Evolutionary conservation across 2,113 vertebrate genomes (phyloP).

Genomic region (Lophotis ruficrista): DNA sequence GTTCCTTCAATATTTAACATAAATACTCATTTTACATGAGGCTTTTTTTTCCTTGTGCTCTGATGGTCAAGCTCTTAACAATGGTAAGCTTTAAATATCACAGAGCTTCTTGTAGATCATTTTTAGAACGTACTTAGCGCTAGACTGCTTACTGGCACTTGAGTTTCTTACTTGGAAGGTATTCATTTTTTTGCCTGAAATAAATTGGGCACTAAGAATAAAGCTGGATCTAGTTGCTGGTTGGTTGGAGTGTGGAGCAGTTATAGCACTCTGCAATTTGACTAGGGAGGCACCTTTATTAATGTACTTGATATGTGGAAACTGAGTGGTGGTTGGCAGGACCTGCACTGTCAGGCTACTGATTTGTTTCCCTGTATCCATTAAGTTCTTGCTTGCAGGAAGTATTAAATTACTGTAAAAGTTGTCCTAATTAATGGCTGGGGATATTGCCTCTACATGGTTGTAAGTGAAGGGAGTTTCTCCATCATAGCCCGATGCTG

Average conservation of each 20-base stretch:
- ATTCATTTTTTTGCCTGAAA: neutral
- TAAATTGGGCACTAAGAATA: neutral
- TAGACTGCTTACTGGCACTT: neutral
- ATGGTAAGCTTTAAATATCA: neutral
- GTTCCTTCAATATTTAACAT: neutral
- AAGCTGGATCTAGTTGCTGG: neutral
- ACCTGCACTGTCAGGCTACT: neutral
- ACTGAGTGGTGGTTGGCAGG: neutral
- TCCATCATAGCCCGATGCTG: neutral
- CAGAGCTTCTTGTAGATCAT: neutral
- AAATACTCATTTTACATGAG: neutral
- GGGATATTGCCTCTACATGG: neutral
- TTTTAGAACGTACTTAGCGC: neutral
- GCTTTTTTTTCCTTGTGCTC: neutral
- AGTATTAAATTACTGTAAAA: neutral
- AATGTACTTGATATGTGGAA: neutral
- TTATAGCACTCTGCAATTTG: neutral
- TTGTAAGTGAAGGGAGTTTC: neutral
- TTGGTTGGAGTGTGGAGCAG: neutral
- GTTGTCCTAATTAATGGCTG: neutral
- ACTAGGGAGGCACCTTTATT: neutral
- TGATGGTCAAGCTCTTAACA: neutral
- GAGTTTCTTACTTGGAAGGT: neutral
- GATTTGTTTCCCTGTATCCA: neutral
- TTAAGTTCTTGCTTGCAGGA: conserved; percentile 5